These are phyloP conservation scores for Agapostemon virescens DNA, from an alignment of 2,888 invertebrate genomes.

Conservation along the genomic window DNA sequence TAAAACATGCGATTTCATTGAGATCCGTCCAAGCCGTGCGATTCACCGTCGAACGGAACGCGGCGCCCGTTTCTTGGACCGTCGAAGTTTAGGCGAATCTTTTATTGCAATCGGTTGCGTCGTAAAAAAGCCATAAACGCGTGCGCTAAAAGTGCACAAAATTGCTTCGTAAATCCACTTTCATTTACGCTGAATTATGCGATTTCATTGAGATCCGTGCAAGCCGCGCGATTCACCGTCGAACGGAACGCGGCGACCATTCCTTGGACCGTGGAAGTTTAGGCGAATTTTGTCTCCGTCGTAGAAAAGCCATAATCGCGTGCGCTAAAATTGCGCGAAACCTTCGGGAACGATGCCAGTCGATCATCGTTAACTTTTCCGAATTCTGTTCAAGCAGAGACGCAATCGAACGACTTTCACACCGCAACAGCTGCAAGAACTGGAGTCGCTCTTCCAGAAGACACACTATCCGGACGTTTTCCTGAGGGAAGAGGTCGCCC, in stretches of 20 bases:
- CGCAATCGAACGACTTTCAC: slow-evolving; percentile 96
- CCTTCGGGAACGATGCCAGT: neutral
- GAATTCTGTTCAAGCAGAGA: slow-evolving; percentile 83
- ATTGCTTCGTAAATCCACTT: neutral
- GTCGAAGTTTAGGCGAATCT: too few relatives aligned
- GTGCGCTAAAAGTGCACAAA: too few relatives aligned
- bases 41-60: too few relatives aligned
- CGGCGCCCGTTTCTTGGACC: too few relatives aligned
- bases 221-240: neutral
- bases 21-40: too few relatives aligned
- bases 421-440: slow-evolving; percentile 94
- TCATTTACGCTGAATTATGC: neutral
- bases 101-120: too few relatives aligned
- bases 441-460: slow-evolving; percentile 95
- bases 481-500: slow-evolving; percentile 93
- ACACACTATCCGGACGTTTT: slow-evolving; percentile 97
- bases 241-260: neutral
- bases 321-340: neutral
- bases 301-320: too few relatives aligned
- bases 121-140: too few relatives aligned
- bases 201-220: neutral
- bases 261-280: neutral
- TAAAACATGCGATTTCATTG: neutral
- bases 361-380: slow-evolving; percentile 36
- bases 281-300: too few relatives aligned